These are phyloP conservation scores for Caenorhabditis sp. DNA, from an alignment of 2,888 invertebrate species.

Conservation along the genomic window DNA sequence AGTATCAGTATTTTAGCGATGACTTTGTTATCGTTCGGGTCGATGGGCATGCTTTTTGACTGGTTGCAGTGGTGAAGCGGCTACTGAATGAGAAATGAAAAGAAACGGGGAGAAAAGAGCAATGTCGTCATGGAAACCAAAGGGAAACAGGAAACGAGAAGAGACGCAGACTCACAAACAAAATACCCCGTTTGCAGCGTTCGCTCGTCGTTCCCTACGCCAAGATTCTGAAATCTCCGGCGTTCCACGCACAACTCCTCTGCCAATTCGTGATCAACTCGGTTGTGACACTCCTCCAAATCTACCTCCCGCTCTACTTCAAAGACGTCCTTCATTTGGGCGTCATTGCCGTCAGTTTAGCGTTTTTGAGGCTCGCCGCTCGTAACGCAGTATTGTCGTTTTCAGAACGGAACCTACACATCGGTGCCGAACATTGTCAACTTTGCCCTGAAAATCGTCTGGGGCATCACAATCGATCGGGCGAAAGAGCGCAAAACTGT, in stretches of 20 bases:
- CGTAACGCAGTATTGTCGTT: no score
- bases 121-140: slow-evolving; percentile 23
- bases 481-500: slow-evolving; percentile 60
- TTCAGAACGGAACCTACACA: slow-evolving; percentile 71
- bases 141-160: not conserved
- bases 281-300: slow-evolving; percentile 66
- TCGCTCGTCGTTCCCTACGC: slow-evolving; percentile 55
- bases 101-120: not conserved
- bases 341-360: slow-evolving; percentile 52
- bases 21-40: slow-evolving; percentile 6
- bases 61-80: not conserved
- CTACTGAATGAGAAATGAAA: not conserved
- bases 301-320: slow-evolving; percentile 72
- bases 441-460: slow-evolving; percentile 64
- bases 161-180: no score
- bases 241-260: slow-evolving; percentile 61
- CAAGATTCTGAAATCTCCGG: slow-evolving; percentile 58
- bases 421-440: slow-evolving; percentile 68
- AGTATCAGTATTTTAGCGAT: slow-evolving; percentile 61
- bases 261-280: slow-evolving; percentile 66
- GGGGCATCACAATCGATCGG: slow-evolving; percentile 67
- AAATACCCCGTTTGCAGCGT: slow-evolving; percentile 32
- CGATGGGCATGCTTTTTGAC: not conserved
- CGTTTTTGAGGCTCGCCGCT: no score
- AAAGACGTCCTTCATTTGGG: slow-evolving; percentile 69